Conservation (phyloP, 2,113 vertebrate genomes). For the Lepus americanus region DNA sequence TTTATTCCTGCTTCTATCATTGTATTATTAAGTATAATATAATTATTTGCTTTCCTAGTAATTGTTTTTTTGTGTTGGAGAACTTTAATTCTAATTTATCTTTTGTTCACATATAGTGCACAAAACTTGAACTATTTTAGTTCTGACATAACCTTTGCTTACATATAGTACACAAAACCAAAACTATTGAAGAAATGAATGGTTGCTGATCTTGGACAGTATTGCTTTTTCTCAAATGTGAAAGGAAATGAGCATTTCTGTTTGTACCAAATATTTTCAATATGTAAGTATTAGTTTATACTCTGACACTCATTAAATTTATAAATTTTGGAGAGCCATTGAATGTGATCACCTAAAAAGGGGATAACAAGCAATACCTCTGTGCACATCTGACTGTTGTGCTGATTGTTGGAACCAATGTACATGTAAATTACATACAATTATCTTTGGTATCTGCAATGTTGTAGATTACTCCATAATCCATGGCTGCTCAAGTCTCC, state of each 20-base stretch:
- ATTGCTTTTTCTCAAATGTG: neutral
- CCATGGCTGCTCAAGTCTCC: neutral
- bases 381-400: neutral
- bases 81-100: conserved; percentile 37
- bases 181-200: conserved; percentile 7
- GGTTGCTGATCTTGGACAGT: neutral
- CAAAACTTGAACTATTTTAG: neutral
- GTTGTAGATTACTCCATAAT: neutral
- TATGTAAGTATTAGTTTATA: neutral
- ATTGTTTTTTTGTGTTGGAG: neutral
- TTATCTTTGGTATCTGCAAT: neutral
- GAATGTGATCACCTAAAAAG: neutral
- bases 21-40: conserved; percentile 12
- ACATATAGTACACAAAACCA: neutral
- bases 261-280: neutral
- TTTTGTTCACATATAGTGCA: neutral
- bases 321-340: conserved; percentile 7
- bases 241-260: neutral
- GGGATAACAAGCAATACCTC: neutral
- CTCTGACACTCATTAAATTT: neutral
- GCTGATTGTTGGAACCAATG: neutral
- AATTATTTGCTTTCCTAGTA: conserved; percentile 28
- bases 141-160: conserved; percentile 49
- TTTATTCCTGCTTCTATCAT: conserved; percentile 16
- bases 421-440: neutral